Conservation (phyloP, 2,888 invertebrate species). For the Tenthredo distinguenda region DNA sequence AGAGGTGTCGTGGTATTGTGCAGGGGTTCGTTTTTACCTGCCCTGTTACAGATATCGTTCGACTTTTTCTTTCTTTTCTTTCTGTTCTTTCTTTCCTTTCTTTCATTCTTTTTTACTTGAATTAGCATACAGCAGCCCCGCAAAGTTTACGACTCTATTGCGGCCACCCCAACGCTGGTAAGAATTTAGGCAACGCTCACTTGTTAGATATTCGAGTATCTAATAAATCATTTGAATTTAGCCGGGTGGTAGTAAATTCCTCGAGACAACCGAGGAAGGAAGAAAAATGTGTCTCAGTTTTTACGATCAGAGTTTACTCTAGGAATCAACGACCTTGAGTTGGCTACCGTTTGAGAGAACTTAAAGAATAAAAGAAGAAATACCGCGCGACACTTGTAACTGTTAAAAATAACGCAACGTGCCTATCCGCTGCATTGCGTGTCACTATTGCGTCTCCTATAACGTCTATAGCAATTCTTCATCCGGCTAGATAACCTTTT, state of each 20-base stretch:
- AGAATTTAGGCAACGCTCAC: conserved; percentile 27
- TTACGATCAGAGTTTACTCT: conserved; percentile 9
- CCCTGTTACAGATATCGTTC: conserved; percentile 64
- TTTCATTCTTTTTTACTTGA: conserved; percentile 52
- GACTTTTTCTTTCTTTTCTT: not conserved
- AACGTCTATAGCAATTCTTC: not conserved
- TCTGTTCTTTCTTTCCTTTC: conserved; percentile 54
- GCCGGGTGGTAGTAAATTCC: conserved; percentile 37
- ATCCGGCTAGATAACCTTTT: conserved; percentile 24
- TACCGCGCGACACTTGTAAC: conserved; percentile 39
- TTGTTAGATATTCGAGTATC: conserved; percentile 22
- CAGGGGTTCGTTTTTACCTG: conserved; percentile 68
- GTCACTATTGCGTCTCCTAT: conserved; percentile 29
- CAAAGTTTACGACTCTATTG: conserved; percentile 54
- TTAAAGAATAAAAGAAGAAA: not conserved
- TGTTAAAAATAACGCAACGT: conserved; percentile 37
- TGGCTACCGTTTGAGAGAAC: not conserved
- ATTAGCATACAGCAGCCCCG: conserved; percentile 51
- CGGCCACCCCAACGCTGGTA: not conserved
- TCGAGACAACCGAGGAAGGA: not conserved
- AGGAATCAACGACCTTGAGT: conserved; percentile 17
- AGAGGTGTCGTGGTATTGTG: conserved; percentile 62
- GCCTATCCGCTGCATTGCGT: not conserved
- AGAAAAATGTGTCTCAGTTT: conserved; percentile 40
- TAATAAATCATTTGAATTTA: conserved; percentile 45